Percentiles rank a stretch among this genome's conserved stretches.
phyloP scores from a whole-genome alignment of 2,113 vertebrate genomes.

The Geococcyx californianus region DNA sequence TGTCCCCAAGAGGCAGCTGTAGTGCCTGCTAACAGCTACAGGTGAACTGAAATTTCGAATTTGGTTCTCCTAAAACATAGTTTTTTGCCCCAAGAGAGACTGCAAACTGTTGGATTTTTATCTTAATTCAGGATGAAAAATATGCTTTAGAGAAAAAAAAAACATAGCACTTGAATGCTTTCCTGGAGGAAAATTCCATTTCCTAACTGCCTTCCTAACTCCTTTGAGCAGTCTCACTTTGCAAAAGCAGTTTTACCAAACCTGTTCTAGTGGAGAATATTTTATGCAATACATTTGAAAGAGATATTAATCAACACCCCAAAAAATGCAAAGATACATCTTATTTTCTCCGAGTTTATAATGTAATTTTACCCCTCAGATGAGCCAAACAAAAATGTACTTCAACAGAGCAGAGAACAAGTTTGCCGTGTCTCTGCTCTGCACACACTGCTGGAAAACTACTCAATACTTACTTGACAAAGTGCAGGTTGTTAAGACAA shows the following conservation, averaged over 20 bases:
- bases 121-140: neutral
- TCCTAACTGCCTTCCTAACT: neutral
- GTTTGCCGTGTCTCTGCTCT: rapidly evolving
- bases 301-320: neutral
- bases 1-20: neutral
- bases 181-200: neutral
- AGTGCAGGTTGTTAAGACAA: neutral
- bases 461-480: neutral
- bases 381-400: neutral
- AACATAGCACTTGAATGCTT: neutral
- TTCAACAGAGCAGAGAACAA: neutral
- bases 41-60: neutral
- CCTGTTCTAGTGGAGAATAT: neutral
- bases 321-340: neutral
- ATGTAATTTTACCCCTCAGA: neutral
- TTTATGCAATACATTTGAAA: neutral
- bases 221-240: neutral
- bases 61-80: neutral
- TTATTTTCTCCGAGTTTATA: neutral
- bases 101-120: neutral
- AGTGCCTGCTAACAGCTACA: neutral
- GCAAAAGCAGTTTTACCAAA: neutral
- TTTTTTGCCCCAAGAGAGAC: neutral
- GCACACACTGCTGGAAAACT: neutral
- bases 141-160: neutral